A percentile compares a stretch with the other conserved stretches of the same genome.
phyloP scores from a whole-genome alignment of 1,140 invertebrate genomes.

The Acromyrmex echinatior region DNA sequence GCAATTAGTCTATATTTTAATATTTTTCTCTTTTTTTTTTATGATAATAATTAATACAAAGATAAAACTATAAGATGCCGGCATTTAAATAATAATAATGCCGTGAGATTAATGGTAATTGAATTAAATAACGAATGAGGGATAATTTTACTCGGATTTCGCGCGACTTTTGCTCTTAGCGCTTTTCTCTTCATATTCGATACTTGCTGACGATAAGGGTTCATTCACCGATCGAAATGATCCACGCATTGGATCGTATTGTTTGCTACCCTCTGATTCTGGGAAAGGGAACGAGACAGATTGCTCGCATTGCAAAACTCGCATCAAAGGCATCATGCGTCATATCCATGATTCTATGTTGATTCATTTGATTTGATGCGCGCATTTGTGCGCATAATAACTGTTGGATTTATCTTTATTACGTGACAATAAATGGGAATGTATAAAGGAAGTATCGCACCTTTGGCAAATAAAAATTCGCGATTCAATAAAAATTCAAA shows the following conservation, averaged over 20 bases:
- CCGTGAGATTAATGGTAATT: neutral
- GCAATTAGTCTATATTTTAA: neutral
- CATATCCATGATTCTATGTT: slow-evolving; percentile 35
- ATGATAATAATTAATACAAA: neutral
- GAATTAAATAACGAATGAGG: neutral
- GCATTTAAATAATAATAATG: neutral
- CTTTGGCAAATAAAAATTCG: slow-evolving; percentile 10
- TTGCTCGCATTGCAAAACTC: slow-evolving; percentile 30
- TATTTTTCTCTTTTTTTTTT: neutral
- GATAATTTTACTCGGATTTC: neutral
- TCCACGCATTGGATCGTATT: slow-evolving; percentile 56
- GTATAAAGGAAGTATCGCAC: neutral
- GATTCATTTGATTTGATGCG: slow-evolving; percentile 41
- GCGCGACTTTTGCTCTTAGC: neutral
- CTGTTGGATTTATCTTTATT: slow-evolving; percentile 40
- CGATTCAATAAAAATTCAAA: neutral
- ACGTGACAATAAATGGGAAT: slow-evolving; percentile 37
- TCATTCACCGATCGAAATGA: slow-evolving; percentile 71
- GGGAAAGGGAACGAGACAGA: slow-evolving; percentile 44
- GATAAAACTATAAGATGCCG: neutral
- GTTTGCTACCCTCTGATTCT: slow-evolving; percentile 34
- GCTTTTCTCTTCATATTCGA: neutral
- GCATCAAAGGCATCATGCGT: slow-evolving; percentile 39
- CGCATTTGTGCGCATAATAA: slow-evolving; percentile 22
- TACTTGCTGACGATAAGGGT: slow-evolving; percentile 56